phyloP scores from a whole-genome alignment of 2,888 invertebrate species.

The Elegia similella region DNA sequence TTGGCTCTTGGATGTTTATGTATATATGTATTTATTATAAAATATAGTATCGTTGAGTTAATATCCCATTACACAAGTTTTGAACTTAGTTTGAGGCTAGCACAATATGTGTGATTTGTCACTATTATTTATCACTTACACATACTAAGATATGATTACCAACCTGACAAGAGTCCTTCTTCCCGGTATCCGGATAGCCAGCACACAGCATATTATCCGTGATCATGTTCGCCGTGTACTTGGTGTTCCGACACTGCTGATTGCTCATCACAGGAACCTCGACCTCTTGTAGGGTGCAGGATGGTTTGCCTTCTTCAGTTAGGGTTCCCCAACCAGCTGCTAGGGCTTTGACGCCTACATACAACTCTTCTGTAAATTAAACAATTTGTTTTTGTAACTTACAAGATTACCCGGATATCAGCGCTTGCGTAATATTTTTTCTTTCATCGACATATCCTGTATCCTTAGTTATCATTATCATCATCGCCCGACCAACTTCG shows the following conservation, averaged over 20 bases:
- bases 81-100: too few species aligned
- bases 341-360: slow-evolving; percentile 87
- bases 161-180: slow-evolving; percentile 92
- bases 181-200: slow-evolving; percentile 86
- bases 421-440: too few species aligned
- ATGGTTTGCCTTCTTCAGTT: slow-evolving; percentile 91
- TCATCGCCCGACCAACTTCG: too few species aligned
- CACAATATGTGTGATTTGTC: too few species aligned
- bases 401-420: too few species aligned
- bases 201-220: slow-evolving; percentile 95
- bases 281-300: slow-evolving; percentile 91
- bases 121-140: too few species aligned
- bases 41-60: too few species aligned
- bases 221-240: slow-evolving; percentile 92
- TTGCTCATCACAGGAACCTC: slow-evolving; percentile 88
- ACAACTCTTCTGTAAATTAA: slow-evolving; percentile 80
- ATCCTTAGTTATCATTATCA: too few species aligned
- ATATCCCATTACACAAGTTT: too few species aligned
- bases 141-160: neutral
- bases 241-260: slow-evolving; percentile 87
- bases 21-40: too few species aligned
- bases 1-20: too few species aligned
- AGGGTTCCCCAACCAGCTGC: slow-evolving; percentile 95
- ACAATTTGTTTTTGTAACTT: neutral
- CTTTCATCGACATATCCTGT: too few species aligned